phyloP scores from a whole-genome alignment of 2,113 vertebrate species.

The Cisticola juncidis region DNA sequence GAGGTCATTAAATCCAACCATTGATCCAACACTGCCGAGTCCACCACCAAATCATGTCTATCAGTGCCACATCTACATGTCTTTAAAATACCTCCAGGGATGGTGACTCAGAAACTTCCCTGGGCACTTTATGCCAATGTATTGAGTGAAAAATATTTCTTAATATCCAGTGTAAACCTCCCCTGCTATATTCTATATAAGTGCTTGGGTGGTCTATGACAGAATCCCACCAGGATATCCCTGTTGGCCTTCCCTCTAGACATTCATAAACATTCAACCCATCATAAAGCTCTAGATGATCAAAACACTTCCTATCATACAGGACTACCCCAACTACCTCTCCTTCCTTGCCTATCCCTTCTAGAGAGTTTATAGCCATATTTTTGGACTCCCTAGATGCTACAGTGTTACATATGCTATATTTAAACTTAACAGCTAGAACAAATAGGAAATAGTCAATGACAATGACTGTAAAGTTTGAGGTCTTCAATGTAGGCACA shows the following conservation, averaged over 20 bases:
- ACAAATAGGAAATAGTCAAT: background rate
- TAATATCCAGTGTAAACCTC: background rate
- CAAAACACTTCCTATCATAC: background rate
- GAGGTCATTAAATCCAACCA: background rate
- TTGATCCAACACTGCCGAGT: background rate
- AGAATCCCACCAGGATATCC: background rate
- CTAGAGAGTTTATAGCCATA: background rate
- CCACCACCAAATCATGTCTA: background rate
- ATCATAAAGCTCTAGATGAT: background rate
- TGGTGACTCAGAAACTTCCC: background rate
- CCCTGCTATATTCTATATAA: background rate
- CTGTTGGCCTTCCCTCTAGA: background rate
- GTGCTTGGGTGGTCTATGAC: background rate
- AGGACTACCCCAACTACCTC: background rate
- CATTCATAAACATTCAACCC: background rate
- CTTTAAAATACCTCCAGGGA: background rate
- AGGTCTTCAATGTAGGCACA: background rate
- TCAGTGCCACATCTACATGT: background rate
- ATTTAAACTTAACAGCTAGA: background rate
- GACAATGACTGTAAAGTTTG: background rate
- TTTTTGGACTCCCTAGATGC: background rate
- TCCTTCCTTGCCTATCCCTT: background rate
- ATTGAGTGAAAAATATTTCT: background rate
- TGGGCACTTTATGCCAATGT: background rate
- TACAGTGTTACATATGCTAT: accelerated